These are phyloP conservation scores for Formica selysi DNA, from an alignment of 1,140 invertebrate species.

Conservation along the genomic window DNA sequence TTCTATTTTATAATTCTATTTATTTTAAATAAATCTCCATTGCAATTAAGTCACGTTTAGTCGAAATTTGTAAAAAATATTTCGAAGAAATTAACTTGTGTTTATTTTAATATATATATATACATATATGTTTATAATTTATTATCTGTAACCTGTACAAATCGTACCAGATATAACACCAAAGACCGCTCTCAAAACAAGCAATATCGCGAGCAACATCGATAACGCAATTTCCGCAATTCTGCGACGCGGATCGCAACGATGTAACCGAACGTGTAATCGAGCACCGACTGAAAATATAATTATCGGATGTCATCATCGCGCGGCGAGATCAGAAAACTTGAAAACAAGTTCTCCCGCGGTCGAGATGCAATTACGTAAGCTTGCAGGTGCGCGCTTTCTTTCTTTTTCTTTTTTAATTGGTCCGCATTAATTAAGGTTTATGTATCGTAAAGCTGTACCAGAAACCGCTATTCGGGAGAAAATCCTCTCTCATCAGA, in stretches of 20 bases:
- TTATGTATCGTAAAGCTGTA: slow-evolving; percentile 38
- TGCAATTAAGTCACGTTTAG: neutral
- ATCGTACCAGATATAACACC: neutral
- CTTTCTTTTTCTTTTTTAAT: slow-evolving; percentile 64
- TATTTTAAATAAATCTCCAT: neutral
- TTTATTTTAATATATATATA: neutral
- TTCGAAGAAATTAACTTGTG: neutral
- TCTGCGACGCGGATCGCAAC: neutral
- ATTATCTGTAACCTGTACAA: neutral
- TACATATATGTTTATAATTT: neutral
- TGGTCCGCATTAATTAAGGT: slow-evolving; percentile 74
- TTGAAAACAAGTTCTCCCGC: slow-evolving; percentile 3
- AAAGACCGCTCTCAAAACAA: slow-evolving; percentile 6
- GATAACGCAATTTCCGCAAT: slow-evolving; percentile 22
- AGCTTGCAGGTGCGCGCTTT: neutral
- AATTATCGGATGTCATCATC: slow-evolving; percentile 21
- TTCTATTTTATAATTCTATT: neutral
- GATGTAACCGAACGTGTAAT: slow-evolving; percentile 47
- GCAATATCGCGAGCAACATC: neutral
- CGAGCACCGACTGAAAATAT: slow-evolving; percentile 33
- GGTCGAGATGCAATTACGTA: slow-evolving; percentile 19
- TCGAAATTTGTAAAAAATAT: neutral
- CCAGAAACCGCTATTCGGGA: neutral
- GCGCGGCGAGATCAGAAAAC: slow-evolving; percentile 26
- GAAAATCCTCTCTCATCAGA: slow-evolving; percentile 32